These are phyloP conservation scores for Polymixis lichenea DNA, from an alignment of 2,888 invertebrate genomes.

Conservation along the genomic window DNA sequence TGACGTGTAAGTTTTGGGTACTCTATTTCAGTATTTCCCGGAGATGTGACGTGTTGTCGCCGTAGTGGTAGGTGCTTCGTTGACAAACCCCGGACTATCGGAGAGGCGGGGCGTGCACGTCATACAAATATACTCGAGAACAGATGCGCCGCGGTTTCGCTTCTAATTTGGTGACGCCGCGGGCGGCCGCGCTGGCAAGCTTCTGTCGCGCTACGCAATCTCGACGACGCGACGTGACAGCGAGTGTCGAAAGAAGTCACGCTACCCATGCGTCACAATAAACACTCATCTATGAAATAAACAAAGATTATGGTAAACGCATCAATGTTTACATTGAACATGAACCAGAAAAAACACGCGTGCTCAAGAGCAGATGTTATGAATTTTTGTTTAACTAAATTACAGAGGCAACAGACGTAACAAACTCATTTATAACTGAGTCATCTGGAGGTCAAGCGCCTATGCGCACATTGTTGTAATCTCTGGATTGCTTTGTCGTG, in stretches of 20 bases:
- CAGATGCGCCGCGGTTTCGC: constrained; percentile 76
- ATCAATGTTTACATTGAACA: constrained; percentile 72
- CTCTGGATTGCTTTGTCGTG: constrained; percentile 58
- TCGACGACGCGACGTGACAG: constrained; percentile 69
- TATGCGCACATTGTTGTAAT: constrained; percentile 16
- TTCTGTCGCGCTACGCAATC: constrained; percentile 73
- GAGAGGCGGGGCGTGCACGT: constrained; percentile 84
- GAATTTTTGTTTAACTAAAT: constrained; percentile 31
- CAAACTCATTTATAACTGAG: constrained; percentile 39
- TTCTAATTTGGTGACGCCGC: constrained; percentile 89
- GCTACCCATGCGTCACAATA: constrained; percentile 70
- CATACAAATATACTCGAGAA: constrained; percentile 79
- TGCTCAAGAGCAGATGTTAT: constrained; percentile 39
- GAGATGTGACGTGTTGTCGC: constrained; percentile 72
- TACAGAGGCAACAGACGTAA: constrained; percentile 31
- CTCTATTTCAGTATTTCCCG: constrained; percentile 76
- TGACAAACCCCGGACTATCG: constrained; percentile 71
- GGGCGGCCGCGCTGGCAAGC: constrained; percentile 64
- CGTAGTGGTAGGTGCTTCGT: constrained; percentile 78
- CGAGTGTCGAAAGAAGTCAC: constrained; percentile 59
- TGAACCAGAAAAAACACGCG: constrained; percentile 44
- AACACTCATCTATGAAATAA: constrained; percentile 61
- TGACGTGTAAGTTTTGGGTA: constrained; percentile 65
- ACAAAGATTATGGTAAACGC: constrained; percentile 67
- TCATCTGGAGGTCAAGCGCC: constrained; percentile 40